These are phyloP conservation scores for Sabatieria punctata DNA, from an alignment of 2,888 invertebrate genomes.

Conservation along the genomic window DNA sequence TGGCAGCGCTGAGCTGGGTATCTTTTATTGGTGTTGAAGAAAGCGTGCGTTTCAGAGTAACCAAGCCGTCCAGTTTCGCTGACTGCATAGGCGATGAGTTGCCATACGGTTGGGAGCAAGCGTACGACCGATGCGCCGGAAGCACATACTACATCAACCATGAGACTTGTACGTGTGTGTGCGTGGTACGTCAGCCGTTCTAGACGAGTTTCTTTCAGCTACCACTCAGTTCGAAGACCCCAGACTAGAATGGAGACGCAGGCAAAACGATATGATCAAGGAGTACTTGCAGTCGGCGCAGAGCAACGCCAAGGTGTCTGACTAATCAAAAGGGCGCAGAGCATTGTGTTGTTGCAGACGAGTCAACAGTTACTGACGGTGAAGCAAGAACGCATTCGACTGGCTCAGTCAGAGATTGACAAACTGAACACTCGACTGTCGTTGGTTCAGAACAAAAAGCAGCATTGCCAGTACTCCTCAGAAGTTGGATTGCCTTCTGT, in stretches of 20 bases:
- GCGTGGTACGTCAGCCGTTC: conserved; percentile 5
- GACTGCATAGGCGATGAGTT: conserved; percentile 94
- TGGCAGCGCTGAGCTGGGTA: too few species aligned
- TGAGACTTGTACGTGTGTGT: conserved; percentile 49
- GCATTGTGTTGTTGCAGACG: conserved; percentile 45
- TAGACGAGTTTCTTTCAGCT: conserved; percentile 49
- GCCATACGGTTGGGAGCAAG: conserved; percentile 92
- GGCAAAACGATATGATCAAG: conserved; percentile 89
- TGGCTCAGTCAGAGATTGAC: conserved; percentile 89
- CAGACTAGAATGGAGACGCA: conserved; percentile 81
- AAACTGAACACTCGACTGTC: conserved; percentile 48
- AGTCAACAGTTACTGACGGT: conserved; percentile 91
- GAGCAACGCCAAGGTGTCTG: conserved; percentile 70
- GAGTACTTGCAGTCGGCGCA: conserved; percentile 88
- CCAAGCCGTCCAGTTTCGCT: conserved; percentile 88
- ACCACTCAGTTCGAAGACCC: conserved; percentile 91
- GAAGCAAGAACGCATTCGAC: conserved; percentile 74
- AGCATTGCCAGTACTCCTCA: neutral
- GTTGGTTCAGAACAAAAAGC: neutral
- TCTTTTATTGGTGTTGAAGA: too few species aligned
- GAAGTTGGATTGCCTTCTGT: neutral
- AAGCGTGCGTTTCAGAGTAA: conserved; percentile 66
- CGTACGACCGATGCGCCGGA: conserved; percentile 79
- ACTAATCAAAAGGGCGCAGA: too few species aligned
- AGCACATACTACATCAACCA: conserved; percentile 86